Evolutionary conservation across 2,888 invertebrate species (phyloP).

Genomic region (Polydrusus pterygomalis): DNA sequence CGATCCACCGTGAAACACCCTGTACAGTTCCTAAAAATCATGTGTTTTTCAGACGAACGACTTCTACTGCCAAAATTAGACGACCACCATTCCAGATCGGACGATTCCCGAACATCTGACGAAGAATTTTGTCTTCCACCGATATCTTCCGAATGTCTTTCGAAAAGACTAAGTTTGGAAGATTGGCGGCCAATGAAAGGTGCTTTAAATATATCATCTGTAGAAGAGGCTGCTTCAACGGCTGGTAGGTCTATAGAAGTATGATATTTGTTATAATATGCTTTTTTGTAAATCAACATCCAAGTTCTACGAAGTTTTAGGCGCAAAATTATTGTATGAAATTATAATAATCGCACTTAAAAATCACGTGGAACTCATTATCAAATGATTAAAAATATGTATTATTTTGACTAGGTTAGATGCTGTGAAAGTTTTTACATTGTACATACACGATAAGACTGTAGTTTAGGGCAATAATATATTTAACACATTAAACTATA

Average conservation of each 20-base stretch:
- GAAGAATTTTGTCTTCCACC: slow-evolving; percentile 45
- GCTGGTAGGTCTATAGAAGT: slow-evolving; percentile 56
- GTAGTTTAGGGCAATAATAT: too few relatives aligned
- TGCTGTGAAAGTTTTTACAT: too few relatives aligned
- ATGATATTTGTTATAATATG: slow-evolving; percentile 21
- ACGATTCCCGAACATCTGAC: slow-evolving; percentile 51
- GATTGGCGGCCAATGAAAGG: slow-evolving; percentile 55
- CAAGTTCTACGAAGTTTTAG: background rate
- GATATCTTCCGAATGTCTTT: slow-evolving; percentile 40
- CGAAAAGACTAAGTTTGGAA: slow-evolving; percentile 50
- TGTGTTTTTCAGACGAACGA: slow-evolving; percentile 44
- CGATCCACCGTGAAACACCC: too few relatives aligned
- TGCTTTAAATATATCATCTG: slow-evolving; percentile 41
- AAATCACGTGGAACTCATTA: too few relatives aligned
- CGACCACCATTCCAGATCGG: slow-evolving; percentile 43
- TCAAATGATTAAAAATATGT: too few relatives aligned
- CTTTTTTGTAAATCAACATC: background rate
- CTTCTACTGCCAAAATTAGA: slow-evolving; percentile 44
- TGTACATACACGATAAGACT: too few relatives aligned
- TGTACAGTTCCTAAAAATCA: too few relatives aligned
- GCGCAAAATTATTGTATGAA: too few relatives aligned
- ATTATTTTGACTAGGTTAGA: too few relatives aligned
- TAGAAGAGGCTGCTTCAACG: slow-evolving; percentile 41
- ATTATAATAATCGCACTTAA: too few relatives aligned
- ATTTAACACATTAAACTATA: too few relatives aligned